phyloP scores from a whole-genome alignment of 2,888 invertebrate genomes.

The Ichneumoninae sp. region DNA sequence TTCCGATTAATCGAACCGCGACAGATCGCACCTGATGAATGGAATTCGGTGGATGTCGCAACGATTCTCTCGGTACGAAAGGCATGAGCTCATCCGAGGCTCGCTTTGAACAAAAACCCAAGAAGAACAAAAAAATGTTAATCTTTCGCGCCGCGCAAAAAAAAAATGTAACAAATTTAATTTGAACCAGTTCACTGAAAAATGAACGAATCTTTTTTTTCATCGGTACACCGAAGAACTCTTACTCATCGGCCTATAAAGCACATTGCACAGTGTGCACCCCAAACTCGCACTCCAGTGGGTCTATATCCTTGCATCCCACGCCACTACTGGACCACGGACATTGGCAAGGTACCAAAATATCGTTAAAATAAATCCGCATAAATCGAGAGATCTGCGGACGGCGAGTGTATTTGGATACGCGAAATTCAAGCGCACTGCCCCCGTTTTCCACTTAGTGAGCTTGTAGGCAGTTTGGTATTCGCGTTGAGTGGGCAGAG shows the following conservation, averaged over 20 bases:
- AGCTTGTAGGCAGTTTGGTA: background rate
- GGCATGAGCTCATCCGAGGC: constrained; percentile 49
- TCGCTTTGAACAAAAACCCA: constrained; percentile 25
- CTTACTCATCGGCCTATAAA: constrained; percentile 29
- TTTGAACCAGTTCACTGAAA: background rate
- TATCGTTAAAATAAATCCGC: constrained; percentile 77
- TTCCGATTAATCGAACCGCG: constrained; percentile 70
- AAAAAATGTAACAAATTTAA: background rate
- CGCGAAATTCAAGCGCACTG: constrained; percentile 76
- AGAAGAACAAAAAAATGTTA: constrained; percentile 9
- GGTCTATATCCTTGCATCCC: constrained; percentile 39
- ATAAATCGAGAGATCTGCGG: constrained; percentile 73
- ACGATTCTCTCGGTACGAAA: constrained; percentile 63
- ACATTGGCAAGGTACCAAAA: constrained; percentile 72
- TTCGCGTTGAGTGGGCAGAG: constrained; percentile 18
- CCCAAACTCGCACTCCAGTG: constrained; percentile 42
- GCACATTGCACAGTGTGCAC: background rate
- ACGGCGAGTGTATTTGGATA: constrained; percentile 75
- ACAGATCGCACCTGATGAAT: constrained; percentile 75
- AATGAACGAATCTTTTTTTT: background rate
- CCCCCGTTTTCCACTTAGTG: constrained; percentile 63
- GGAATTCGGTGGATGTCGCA: constrained; percentile 75
- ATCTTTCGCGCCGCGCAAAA: background rate
- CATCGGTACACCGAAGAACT: background rate
- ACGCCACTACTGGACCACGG: constrained; percentile 60